Percentiles rank a stretch among this genome's conserved stretches.
These are phyloP conservation scores for Drosophila fulvimacula DNA, from an alignment of 2,888 invertebrate species.

Conservation along the genomic window DNA sequence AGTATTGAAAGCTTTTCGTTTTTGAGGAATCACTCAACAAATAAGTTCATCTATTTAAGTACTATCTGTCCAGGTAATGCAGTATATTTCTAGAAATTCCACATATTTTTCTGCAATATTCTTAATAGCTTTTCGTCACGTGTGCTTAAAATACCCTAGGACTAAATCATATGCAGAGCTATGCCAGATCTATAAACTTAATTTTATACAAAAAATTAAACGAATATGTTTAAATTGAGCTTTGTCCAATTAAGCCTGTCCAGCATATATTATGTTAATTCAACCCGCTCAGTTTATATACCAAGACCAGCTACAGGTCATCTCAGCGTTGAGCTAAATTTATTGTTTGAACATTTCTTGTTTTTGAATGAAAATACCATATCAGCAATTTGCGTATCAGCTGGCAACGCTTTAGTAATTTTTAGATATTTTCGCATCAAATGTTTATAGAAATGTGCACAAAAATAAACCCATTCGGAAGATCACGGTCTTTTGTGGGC, in stretches of 20 bases:
- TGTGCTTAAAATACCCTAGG: slow-evolving; percentile 25
- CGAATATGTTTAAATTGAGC: neutral
- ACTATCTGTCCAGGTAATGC: slow-evolving; percentile 30
- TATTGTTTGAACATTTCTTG: slow-evolving; percentile 7
- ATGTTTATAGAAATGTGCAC: slow-evolving; percentile 49
- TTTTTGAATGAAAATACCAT: slow-evolving; percentile 63
- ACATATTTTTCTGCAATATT: slow-evolving; percentile 19
- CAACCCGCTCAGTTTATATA: neutral
- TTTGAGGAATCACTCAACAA: slow-evolving; percentile 19
- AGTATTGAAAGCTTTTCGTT: neutral
- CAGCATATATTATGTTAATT: neutral
- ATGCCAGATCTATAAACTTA: neutral
- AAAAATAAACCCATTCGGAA: slow-evolving; percentile 49
- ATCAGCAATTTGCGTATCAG: slow-evolving; percentile 49
- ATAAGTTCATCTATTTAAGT: neutral
- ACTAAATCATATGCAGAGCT: neutral
- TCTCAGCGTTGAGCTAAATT: neutral
- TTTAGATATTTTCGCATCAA: slow-evolving; percentile 48
- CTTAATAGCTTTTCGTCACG: slow-evolving; percentile 38
- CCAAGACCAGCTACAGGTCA: slow-evolving; percentile 8
- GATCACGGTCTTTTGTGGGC: slow-evolving; percentile 35
- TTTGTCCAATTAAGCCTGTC: neutral
- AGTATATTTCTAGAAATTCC: slow-evolving; percentile 31
- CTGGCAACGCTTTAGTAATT: slow-evolving; percentile 49
- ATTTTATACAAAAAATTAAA: neutral